Evolutionary conservation across 2,797 vertebrate genomes (phyloP).

Genomic region (Pyrocephalus nanus): DNA sequence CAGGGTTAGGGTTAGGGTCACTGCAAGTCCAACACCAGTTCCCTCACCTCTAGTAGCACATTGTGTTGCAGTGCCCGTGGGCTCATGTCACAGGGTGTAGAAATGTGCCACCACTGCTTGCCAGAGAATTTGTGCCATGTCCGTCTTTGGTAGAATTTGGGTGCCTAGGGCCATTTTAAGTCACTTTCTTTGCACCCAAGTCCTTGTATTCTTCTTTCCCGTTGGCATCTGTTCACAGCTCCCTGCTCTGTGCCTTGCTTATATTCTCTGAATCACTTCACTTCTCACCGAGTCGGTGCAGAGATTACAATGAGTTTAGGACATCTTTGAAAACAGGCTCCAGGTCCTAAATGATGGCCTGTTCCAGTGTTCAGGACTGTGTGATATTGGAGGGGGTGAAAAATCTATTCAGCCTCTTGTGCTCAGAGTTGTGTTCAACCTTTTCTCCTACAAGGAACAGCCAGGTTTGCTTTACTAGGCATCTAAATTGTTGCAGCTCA

Average conservation of each 20-base stretch:
- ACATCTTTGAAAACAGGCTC: background rate
- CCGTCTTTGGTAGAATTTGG: background rate
- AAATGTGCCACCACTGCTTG: background rate
- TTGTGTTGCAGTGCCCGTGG: rapidly evolving
- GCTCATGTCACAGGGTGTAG: background rate
- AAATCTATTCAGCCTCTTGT: background rate
- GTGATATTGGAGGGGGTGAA: background rate
- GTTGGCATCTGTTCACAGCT: background rate
- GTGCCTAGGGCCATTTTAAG: background rate
- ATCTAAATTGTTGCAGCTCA: conserved; percentile 17
- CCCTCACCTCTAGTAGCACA: background rate
- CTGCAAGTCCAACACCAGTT: background rate
- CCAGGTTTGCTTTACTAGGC: background rate
- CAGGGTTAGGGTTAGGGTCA: background rate
- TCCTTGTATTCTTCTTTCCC: background rate
- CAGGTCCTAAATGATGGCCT: background rate
- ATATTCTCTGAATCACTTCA: background rate
- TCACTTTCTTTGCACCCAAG: background rate
- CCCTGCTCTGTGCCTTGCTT: background rate
- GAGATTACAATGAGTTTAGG: background rate
- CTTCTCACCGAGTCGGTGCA: background rate
- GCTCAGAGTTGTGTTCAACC: background rate
- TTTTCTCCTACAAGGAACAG: background rate
- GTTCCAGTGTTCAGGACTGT: background rate
- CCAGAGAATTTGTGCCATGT: background rate